Percentiles rank a stretch among this genome's conserved stretches.
Conservation (phyloP, 2,797 vertebrate genomes). For the Falco concolor region DNA sequence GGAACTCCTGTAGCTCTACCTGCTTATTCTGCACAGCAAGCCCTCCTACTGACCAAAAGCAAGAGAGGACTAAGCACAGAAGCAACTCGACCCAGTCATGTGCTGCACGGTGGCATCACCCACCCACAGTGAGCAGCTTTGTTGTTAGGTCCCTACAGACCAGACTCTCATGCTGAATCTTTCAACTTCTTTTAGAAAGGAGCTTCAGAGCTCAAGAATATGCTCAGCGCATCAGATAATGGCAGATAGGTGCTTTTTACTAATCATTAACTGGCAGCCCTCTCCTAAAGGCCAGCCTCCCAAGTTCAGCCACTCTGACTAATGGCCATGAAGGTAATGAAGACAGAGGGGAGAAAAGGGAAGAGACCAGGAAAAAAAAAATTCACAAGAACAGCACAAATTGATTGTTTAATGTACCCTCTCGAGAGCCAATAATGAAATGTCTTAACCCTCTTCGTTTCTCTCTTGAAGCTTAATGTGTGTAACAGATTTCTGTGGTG, state of each 20-base stretch:
- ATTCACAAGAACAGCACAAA: conserved; percentile 46
- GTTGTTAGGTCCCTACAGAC: background rate
- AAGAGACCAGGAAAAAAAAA: conserved; percentile 6
- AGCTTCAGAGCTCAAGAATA: conserved; percentile 18
- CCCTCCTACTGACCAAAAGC: background rate
- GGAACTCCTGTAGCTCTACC: background rate
- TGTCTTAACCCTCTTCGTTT: conserved; percentile 53
- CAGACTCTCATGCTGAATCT: background rate
- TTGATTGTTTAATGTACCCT: conserved; percentile 68
- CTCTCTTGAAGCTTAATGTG: conserved; percentile 65
- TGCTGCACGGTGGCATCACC: background rate
- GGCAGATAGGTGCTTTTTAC: conserved; percentile 59
- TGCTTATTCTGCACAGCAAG: background rate
- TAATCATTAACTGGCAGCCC: conserved; percentile 43
- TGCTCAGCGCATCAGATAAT: conserved; percentile 37
- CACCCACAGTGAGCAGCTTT: background rate
- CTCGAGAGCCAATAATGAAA: conserved; percentile 63
- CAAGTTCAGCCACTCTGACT: conserved; percentile 35
- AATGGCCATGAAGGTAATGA: conserved; percentile 50
- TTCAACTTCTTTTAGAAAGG: background rate
- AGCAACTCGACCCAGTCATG: background rate
- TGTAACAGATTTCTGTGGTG: conserved; percentile 59
- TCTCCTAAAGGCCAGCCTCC: conserved; percentile 46
- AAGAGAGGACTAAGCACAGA: background rate
- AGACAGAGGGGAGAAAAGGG: conserved; percentile 45